phyloP scores from a whole-genome alignment of 2,888 invertebrate species.

The Spilosoma lubricipeda region DNA sequence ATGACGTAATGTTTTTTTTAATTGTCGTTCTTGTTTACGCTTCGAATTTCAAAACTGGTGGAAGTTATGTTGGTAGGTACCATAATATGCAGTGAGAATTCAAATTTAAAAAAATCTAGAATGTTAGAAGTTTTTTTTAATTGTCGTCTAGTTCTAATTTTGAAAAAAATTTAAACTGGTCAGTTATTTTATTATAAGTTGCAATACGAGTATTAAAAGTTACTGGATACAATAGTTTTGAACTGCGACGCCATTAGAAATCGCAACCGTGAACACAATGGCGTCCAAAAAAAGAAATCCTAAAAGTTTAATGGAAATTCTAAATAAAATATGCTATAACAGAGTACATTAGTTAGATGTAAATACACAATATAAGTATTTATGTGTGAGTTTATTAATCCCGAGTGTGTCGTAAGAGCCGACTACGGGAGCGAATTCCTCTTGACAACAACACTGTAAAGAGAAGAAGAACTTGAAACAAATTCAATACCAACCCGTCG shows the following conservation, averaged over 20 bases:
- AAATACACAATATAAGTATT: background rate
- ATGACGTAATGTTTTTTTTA: background rate
- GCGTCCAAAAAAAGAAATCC: too few species aligned
- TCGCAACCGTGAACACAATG: too few species aligned
- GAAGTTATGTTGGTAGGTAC: background rate
- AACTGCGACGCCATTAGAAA: background rate
- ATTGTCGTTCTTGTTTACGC: background rate
- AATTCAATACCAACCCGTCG: too few species aligned
- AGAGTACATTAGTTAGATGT: background rate
- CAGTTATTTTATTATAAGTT: background rate
- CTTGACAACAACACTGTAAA: too few species aligned
- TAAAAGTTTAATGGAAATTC: too few species aligned
- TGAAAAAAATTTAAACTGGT: fast-evolving
- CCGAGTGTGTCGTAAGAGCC: too few species aligned
- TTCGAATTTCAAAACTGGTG: background rate
- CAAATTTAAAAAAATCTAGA: background rate
- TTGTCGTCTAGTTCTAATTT: background rate
- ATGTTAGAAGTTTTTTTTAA: background rate
- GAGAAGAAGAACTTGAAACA: too few species aligned
- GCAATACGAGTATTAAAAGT: background rate
- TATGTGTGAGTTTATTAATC: background rate
- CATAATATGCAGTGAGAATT: background rate
- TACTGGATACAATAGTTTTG: background rate
- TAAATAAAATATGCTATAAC: background rate
- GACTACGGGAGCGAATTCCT: too few species aligned